Base-by-base conservation (phyloP, 1,140 invertebrate species). In the Achroia grisella region DNA sequence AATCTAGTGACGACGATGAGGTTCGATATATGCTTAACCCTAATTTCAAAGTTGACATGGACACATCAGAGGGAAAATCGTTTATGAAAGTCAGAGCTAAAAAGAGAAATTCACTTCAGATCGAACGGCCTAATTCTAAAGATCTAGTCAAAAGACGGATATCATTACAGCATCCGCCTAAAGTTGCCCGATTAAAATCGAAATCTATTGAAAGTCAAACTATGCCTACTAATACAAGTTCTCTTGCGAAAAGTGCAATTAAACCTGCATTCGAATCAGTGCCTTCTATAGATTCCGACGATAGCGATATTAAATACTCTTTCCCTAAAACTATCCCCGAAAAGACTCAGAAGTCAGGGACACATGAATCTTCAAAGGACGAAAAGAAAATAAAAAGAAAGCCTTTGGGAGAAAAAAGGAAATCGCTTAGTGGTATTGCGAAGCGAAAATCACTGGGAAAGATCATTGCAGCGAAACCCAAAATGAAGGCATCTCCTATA, bases 11-110 rank as follows among this genome's bases (percentile, higher is more conserved):
- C 27, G 81, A 85, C 4, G 79, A 85, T n/a, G 81, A 85, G 31
- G 55, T 81, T 9, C 55, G 78, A 10, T 85, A 85, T 39, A 85
- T 85, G 81, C 43, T 85, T 0, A 85, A 85, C 35, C 81, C 81
- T 8, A 51, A 79, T 23, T 75, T 68, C 15, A 71, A 71, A 64
- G 33, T 52, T 8, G 63, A 71, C 1, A n/a, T n/a, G n/a, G 63
- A 70, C 10, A 52, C 45, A 10, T 29, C 36, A 0, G 70, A 73
- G 48, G 61, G 53, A 2, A 79, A 77, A 53, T 37, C 62, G 10
- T 85, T 82, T 44, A 76, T 80, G 78, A 75, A 80, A 57, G 68
- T 85, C 1, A 63, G 63, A 31, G 69, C 75, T 2, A 67, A 64
- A n/a, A 85, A 80, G 53, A 69, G 81, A 4, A 80, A 55, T 46